phyloP scores from a whole-genome alignment of 2,888 invertebrate genomes.

The Ecdyonurus torrentis region DNA sequence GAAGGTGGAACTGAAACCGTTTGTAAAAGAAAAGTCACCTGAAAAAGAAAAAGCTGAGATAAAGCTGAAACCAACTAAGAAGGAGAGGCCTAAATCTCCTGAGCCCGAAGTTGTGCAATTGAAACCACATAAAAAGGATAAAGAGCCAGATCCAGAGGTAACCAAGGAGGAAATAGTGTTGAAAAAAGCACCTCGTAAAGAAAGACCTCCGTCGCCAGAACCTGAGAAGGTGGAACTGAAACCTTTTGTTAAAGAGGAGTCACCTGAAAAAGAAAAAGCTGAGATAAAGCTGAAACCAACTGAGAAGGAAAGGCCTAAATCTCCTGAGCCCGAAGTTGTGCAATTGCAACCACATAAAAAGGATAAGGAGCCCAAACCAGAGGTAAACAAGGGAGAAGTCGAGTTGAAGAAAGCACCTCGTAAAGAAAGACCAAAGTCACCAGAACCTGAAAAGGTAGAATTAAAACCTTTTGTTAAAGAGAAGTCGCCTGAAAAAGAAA shows the following conservation, averaged over 20 bases:
- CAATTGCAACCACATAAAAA: constrained; percentile 13
- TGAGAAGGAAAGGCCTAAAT: constrained; percentile 8
- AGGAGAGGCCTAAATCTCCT: constrained; percentile 9
- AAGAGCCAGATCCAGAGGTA: constrained; percentile 15
- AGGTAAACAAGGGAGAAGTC: constrained; percentile 10
- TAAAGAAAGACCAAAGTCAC: constrained; percentile 10
- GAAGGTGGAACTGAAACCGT: constrained; percentile 8
- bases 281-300: too few species aligned
- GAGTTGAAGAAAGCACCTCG: constrained; percentile 17
- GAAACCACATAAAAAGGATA: constrained; percentile 21
- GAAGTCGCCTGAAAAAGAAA: constrained; percentile 15
- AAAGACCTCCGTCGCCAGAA: constrained; percentile 11
- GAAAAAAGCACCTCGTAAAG: constrained; percentile 10
- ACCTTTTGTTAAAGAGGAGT: constrained; percentile 19
- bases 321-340: too few species aligned
- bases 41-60: constrained; percentile 17
- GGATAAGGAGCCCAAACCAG: neutral
- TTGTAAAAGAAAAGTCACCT: constrained; percentile 13
- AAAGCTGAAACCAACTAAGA: constrained; percentile 11
- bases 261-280: too few species aligned
- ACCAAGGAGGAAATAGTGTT: too few species aligned
- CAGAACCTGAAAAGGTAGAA: constrained; percentile 10
- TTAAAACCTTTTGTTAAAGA: constrained; percentile 21
- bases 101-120: constrained; percentile 11
- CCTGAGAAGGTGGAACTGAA: constrained; percentile 18